Evolutionary conservation across 2,113 vertebrate species (phyloP).

Genomic region (Macquaria australasica): DNA sequence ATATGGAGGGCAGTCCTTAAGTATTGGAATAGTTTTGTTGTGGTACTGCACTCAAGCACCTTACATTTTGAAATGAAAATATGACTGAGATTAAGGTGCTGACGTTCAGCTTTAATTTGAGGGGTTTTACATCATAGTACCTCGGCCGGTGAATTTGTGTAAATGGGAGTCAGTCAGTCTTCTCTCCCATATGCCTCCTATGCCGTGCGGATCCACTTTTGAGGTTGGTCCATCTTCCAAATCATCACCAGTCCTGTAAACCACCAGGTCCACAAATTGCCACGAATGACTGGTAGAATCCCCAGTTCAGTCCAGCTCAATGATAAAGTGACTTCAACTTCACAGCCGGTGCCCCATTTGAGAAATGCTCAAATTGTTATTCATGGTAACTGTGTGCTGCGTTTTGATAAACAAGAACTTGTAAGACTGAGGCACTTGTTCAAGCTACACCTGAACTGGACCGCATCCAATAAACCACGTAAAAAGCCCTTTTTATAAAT

Average conservation of each 20-base stretch:
- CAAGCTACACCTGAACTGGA: constrained; percentile 13
- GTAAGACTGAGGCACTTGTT: constrained; percentile 2
- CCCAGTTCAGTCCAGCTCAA: background rate
- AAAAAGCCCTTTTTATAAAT: constrained; percentile 6
- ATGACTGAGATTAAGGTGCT: background rate
- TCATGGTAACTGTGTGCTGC: background rate
- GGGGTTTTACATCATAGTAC: background rate
- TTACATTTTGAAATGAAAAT: background rate
- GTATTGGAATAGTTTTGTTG: background rate
- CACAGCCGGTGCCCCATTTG: background rate
- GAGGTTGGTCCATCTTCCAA: background rate
- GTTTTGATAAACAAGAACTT: constrained; percentile 8
- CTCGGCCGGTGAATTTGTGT: background rate
- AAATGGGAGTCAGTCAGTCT: background rate
- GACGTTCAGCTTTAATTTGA: background rate
- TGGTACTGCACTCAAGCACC: too few relatives aligned
- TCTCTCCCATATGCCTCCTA: background rate
- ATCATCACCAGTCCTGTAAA: background rate
- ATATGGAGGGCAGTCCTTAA: background rate
- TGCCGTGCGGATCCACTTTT: background rate
- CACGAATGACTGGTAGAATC: background rate
- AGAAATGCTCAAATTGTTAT: constrained; percentile 5
- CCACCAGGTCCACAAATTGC: background rate
- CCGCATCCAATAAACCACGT: background rate
- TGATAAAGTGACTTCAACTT: background rate